Conservation (phyloP, 1,140 invertebrate genomes). For the Apis mellifera region Amel_HAv3.1 CM009937.2:14026501-14027000, state of each 20-base stretch:
- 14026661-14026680: too few species aligned
- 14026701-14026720: too few species aligned
- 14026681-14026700: too few species aligned
- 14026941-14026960: constrained; percentile 52
- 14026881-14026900: constrained; percentile 38
- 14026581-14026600: background rate
- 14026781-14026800: constrained; percentile 34
- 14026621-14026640: too few species aligned
- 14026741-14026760: background rate
- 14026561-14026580: too few species aligned
- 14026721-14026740: too few species aligned
- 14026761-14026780: constrained; percentile 58
- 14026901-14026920: constrained; percentile 26
- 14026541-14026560: too few species aligned
- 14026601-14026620: too few species aligned
- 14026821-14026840: constrained; percentile 59
- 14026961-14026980: constrained; percentile 47
- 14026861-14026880: constrained; percentile 57
- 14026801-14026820: constrained; percentile 54
- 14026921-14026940: constrained; percentile 19
- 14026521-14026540: background rate
- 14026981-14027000: constrained; percentile 10
- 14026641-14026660: too few species aligned
- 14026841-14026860: constrained; percentile 65
- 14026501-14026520: constrained; percentile 7